phyloP scores from a whole-genome alignment of 2,888 invertebrate genomes.

The Formica aserva region DNA sequence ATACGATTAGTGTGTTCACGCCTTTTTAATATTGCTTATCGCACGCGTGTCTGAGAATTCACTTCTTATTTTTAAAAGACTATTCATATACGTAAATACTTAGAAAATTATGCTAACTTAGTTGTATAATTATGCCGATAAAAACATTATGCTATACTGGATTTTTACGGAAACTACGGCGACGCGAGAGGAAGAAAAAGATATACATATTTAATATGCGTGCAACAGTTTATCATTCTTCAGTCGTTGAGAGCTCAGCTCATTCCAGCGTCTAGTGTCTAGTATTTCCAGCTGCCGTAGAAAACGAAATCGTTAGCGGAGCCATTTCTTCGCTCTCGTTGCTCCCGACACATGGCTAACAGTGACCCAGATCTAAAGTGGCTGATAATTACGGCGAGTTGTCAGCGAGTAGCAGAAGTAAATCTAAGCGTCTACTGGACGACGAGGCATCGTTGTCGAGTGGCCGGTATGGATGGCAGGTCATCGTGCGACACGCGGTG shows the following conservation, averaged over 20 bases:
- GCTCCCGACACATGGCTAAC: slow-evolving; percentile 66
- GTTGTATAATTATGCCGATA: not conserved
- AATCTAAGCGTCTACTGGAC: slow-evolving; percentile 63
- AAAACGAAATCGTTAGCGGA: slow-evolving; percentile 72
- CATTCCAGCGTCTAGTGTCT: slow-evolving; percentile 20
- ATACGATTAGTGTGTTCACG: not conserved
- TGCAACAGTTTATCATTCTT: slow-evolving; percentile 66
- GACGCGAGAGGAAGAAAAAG: slow-evolving; percentile 15
- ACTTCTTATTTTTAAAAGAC: slow-evolving; percentile 8
- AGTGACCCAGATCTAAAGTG: slow-evolving; percentile 81
- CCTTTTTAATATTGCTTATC: slow-evolving; percentile 33
- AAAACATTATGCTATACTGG: not conserved
- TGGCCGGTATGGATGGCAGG: slow-evolving; percentile 53
- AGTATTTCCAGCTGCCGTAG: slow-evolving; percentile 62
- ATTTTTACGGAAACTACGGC: not conserved
- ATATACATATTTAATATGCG: slow-evolving; percentile 34
- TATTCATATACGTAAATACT: slow-evolving; percentile 21
- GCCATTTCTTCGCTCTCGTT: slow-evolving; percentile 63
- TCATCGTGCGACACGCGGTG: slow-evolving; percentile 8
- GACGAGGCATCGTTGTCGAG: slow-evolving; percentile 61
- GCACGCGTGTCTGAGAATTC: slow-evolving; percentile 5
- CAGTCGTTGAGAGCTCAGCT: slow-evolving; percentile 58
- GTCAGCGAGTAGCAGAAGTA: slow-evolving; percentile 72
- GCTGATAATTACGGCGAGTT: slow-evolving; percentile 79
- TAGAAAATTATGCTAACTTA: slow-evolving; percentile 31